Evolutionary conservation across 1,140 invertebrate species (phyloP).

Genomic region (Eurytemora carolleeae): DNA sequence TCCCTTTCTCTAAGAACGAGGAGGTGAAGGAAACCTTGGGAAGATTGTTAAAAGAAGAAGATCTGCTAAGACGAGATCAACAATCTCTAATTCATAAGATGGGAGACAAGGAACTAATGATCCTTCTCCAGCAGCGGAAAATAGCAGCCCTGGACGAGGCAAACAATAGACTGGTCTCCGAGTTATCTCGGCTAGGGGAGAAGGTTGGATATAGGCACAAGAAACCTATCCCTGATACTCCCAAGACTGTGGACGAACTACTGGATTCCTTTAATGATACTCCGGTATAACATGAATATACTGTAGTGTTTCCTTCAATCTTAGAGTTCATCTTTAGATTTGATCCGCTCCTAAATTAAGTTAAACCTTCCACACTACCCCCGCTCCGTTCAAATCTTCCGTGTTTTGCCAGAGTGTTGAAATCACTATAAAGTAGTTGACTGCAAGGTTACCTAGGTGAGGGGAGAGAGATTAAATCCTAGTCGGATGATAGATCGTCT

Average conservation of each 20-base stretch:
- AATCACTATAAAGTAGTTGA: too few relatives aligned
- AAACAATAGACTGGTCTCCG: conserved; percentile 3
- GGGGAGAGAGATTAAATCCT: too few relatives aligned
- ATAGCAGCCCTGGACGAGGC: conserved; percentile 12
- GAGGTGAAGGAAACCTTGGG: background rate
- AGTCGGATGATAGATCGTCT: too few relatives aligned
- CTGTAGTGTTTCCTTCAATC: too few relatives aligned
- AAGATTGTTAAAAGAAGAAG: conserved; percentile 7
- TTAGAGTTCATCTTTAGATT: too few relatives aligned
- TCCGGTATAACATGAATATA: conserved; percentile 10
- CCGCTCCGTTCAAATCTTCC: too few relatives aligned
- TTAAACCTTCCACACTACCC: too few relatives aligned
- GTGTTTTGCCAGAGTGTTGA: too few relatives aligned
- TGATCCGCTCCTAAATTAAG: too few relatives aligned
- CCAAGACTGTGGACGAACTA: conserved; percentile 16
- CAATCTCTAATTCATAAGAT: background rate
- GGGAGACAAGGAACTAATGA: conserved; percentile 12
- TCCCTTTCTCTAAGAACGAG: background rate
- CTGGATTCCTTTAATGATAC: conserved; percentile 12
- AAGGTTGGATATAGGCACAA: background rate
- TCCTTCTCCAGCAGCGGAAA: conserved; percentile 14
- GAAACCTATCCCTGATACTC: conserved; percentile 3
- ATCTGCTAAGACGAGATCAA: background rate
- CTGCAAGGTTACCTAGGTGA: too few relatives aligned
- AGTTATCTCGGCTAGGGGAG: background rate